phyloP scores from a whole-genome alignment of 2,888 invertebrate species.

The Lepidocyrtoides sp. region DNA sequence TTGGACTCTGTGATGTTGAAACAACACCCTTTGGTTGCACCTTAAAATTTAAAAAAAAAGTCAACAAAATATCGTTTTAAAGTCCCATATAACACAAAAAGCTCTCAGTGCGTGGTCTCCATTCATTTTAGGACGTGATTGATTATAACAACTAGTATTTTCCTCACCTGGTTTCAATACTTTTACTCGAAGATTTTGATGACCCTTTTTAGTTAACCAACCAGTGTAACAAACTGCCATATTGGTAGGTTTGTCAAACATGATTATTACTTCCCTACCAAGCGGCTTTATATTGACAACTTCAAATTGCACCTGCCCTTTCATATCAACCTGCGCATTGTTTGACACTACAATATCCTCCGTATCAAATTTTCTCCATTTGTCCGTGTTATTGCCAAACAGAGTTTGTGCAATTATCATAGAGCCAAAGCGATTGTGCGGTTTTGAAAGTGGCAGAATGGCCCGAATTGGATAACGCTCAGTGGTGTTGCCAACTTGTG shows the following conservation, averaged over 20 bases:
- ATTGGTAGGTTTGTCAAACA: constrained; percentile 43
- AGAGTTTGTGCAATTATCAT: constrained; percentile 24
- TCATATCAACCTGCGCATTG: neutral
- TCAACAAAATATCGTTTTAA: too few species aligned
- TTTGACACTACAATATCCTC: constrained; percentile 47
- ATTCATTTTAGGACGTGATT: too few species aligned
- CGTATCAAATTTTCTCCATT: constrained; percentile 71
- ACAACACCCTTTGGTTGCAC: constrained; percentile 38
- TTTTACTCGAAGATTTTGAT: constrained; percentile 53
- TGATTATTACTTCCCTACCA: constrained; percentile 25
- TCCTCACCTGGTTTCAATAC: constrained; percentile 21
- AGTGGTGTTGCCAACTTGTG: constrained; percentile 4
- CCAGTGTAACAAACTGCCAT: constrained; percentile 64
- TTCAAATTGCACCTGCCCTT: constrained; percentile 45
- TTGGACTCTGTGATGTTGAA: constrained; percentile 45
- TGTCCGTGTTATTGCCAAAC: constrained; percentile 9
- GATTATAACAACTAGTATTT: too few species aligned
- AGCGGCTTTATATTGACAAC: constrained; percentile 61
- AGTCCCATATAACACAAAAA: too few species aligned
- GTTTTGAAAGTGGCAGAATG: constrained; percentile 68
- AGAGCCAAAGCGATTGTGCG: constrained; percentile 2
- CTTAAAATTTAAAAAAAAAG: neutral
- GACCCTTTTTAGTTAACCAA: constrained; percentile 20
- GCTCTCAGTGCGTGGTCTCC: too few species aligned
- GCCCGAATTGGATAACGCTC: constrained; percentile 44